Conservation (phyloP, 1,140 invertebrate genomes). For the Scaptomyza hsui region DNA sequence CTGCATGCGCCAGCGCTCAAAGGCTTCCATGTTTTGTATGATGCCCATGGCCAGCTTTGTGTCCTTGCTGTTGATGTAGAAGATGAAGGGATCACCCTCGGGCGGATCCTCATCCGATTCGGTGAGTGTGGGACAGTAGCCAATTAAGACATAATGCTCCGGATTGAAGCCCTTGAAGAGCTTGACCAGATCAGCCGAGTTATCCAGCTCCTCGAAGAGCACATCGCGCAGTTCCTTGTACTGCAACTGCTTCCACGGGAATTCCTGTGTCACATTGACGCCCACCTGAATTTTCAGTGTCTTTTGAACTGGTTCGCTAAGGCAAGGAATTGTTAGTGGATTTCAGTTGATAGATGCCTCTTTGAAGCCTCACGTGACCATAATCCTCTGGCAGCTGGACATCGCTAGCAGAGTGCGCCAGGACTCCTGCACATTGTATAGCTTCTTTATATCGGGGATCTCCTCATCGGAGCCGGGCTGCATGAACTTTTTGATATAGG, state of each 20-base stretch:
- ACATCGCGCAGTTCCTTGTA: constrained; percentile 87
- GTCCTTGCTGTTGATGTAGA: constrained; percentile 84
- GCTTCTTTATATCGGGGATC: constrained; percentile 24
- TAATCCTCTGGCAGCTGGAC: constrained; percentile 67
- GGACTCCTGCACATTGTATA: constrained; percentile 67
- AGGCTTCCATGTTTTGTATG: constrained; percentile 86
- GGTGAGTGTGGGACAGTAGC: constrained; percentile 87
- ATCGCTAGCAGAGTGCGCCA: constrained; percentile 65
- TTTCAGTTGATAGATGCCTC: no score
- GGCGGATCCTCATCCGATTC: constrained; percentile 87
- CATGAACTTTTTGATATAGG: constrained; percentile 61
- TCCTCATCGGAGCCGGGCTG: constrained; percentile 67
- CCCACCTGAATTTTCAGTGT: constrained; percentile 85
- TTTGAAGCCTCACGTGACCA: constrained; percentile 62
- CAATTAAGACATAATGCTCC: constrained; percentile 87
- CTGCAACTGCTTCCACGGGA: constrained; percentile 88
- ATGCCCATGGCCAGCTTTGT: constrained; percentile 85
- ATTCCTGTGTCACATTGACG: constrained; percentile 88
- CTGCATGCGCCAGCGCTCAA: constrained; percentile 86
- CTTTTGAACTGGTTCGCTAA: constrained; percentile 74
- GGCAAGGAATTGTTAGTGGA: neutral
- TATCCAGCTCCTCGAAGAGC: constrained; percentile 83
- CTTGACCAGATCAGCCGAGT: constrained; percentile 84
- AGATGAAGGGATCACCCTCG: constrained; percentile 87
- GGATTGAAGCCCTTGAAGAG: constrained; percentile 84